phyloP scores from a whole-genome alignment of 2,113 vertebrate genomes.

The Phyllostomus discolor region DNA sequence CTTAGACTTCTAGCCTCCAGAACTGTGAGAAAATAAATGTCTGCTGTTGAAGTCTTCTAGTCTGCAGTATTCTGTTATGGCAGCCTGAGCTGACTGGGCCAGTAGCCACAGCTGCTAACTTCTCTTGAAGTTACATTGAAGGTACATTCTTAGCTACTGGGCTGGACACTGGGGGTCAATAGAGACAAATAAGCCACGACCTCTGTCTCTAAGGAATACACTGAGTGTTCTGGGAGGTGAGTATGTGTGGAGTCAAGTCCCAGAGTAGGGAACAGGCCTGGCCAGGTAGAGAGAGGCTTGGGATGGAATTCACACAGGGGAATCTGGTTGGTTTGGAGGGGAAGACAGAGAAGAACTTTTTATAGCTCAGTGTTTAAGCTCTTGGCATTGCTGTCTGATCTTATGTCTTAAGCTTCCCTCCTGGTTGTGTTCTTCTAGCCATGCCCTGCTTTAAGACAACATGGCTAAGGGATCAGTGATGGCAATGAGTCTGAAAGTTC shows the following conservation, averaged over 20 bases:
- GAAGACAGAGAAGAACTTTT: not conserved
- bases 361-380: not conserved
- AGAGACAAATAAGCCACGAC: not conserved
- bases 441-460: not conserved
- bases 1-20: not conserved
- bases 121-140: not conserved
- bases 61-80: not conserved
- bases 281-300: not conserved
- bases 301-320: not conserved
- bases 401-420: not conserved
- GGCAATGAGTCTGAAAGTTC: not conserved
- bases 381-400: not conserved
- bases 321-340: no score
- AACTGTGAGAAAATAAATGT: not conserved
- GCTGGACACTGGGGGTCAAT: not conserved
- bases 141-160: not conserved
- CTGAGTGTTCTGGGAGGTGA: not conserved
- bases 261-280: not conserved
- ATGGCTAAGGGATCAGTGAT: not conserved
- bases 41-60: not conserved
- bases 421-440: not conserved
- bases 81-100: rapidly evolving
- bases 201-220: not conserved
- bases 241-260: not conserved
- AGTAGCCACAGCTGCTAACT: not conserved